phyloP scores from a whole-genome alignment of 2,888 invertebrate genomes.

The Leptothorax acervorum region DNA sequence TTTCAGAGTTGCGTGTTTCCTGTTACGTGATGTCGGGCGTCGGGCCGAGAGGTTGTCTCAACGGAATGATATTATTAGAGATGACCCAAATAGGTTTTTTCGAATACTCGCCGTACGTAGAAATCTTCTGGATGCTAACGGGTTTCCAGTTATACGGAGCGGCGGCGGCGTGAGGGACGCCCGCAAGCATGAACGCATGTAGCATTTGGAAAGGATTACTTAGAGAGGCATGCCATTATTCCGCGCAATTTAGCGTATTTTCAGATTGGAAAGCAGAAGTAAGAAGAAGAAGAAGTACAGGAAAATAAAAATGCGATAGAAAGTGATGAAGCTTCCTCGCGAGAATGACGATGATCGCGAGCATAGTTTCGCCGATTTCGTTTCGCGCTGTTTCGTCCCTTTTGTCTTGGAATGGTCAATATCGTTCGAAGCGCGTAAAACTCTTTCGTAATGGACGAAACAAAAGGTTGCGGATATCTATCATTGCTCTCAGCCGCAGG shows the following conservation, averaged over 20 bases:
- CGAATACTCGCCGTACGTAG: slow-evolving; percentile 1
- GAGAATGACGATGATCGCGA: slow-evolving; percentile 8
- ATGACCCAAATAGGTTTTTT: slow-evolving; percentile 49
- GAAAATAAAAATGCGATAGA: slow-evolving; percentile 69
- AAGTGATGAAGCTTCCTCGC: slow-evolving; percentile 58
- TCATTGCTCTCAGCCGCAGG: slow-evolving; percentile 66
- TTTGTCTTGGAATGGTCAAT: slow-evolving; percentile 56
- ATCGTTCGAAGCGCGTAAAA: slow-evolving; percentile 74
- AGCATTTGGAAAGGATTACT: slow-evolving; percentile 67
- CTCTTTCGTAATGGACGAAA: slow-evolving; percentile 70
- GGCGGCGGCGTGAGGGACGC: slow-evolving; percentile 5
- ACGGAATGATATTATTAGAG: slow-evolving; percentile 43
- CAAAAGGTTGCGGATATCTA: slow-evolving; percentile 76
- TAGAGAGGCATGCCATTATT: slow-evolving; percentile 70
- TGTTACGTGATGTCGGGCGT: slow-evolving; percentile 34
- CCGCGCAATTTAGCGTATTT: slow-evolving; percentile 73
- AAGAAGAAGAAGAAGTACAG: slow-evolving; percentile 44
- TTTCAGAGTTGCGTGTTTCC: slow-evolving; percentile 27
- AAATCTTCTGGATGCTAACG: slow-evolving; percentile 20
- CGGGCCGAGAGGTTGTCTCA: slow-evolving; percentile 21
- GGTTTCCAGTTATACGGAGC: slow-evolving; percentile 34
- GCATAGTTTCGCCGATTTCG: slow-evolving; percentile 7
- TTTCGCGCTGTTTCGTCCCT: neutral
- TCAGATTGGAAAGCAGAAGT: slow-evolving; percentile 54
- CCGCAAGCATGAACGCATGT: slow-evolving; percentile 51